A percentile compares a stretch with the other conserved stretches of the same genome.
Evolutionary conservation across 2,113 vertebrate genomes (phyloP).

Genomic region (Oryzias javanicus): DNA sequence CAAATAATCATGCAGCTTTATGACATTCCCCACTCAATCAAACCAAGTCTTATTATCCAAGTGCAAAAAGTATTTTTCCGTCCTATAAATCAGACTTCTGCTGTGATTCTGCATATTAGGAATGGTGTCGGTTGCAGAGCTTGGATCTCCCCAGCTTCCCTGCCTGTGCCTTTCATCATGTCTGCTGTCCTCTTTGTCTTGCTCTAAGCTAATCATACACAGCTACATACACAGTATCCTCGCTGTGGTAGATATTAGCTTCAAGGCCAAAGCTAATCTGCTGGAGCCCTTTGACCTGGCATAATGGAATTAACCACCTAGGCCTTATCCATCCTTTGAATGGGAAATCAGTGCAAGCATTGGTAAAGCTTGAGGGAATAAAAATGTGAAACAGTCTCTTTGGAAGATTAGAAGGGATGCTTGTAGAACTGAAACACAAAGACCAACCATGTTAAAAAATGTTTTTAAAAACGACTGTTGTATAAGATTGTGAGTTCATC

Average conservation of each 20-base stretch:
- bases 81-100: background rate
- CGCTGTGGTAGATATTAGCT: constrained; percentile 26
- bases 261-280: constrained; percentile 49
- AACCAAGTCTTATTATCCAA: too few relatives aligned
- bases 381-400: background rate
- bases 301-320: constrained; percentile 52
- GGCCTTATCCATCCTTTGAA: constrained; percentile 31
- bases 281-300: constrained; percentile 41
- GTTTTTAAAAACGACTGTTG: too few relatives aligned
- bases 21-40: too few relatives aligned
- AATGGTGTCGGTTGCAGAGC: background rate
- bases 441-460: too few relatives aligned
- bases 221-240: constrained; percentile 26
- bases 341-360: constrained; percentile 11
- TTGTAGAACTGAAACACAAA: too few relatives aligned
- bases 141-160: constrained; percentile 14
- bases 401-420: background rate
- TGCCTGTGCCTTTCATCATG: constrained; percentile 23
- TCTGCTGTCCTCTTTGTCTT: constrained; percentile 32
- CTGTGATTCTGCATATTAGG: background rate
- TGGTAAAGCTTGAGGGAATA: constrained; percentile 12
- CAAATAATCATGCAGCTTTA: too few relatives aligned
- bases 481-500: too few relatives aligned
- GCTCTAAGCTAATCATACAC: constrained; percentile 30
- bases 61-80: constrained; percentile 25